Evolutionary conservation across 2,888 invertebrate genomes (phyloP).

Genomic region (Amblyjoppa fuscipennis): DNA sequence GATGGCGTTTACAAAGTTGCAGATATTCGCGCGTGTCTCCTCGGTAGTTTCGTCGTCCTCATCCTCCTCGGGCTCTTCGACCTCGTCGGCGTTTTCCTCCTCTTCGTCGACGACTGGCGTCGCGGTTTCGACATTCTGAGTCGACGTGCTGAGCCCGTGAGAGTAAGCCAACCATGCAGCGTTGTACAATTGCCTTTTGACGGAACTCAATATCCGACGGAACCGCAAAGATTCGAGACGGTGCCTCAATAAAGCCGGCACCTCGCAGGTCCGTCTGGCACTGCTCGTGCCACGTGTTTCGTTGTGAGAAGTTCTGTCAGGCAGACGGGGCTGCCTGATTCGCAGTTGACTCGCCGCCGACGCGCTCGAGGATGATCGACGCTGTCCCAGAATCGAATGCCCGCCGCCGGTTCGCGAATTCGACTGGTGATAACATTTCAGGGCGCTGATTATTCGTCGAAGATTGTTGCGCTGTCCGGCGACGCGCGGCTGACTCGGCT

Average conservation of each 20-base stretch:
- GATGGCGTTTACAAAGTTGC: neutral
- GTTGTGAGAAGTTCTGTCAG: neutral
- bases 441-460: neutral
- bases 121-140: neutral
- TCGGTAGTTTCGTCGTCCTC: conserved; percentile 1
- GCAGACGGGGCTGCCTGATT: neutral
- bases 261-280: conserved; percentile 2
- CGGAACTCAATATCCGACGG: neutral
- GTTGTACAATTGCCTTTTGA: neutral
- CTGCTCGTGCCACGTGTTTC: neutral
- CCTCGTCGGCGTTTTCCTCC: neutral
- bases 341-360: neutral
- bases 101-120: neutral
- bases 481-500: conserved; percentile 77
- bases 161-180: neutral
- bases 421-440: neutral
- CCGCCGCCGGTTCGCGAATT: neutral
- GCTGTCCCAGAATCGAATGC: neutral
- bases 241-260: neutral
- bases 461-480: neutral
- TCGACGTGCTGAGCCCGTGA: neutral
- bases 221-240: neutral
- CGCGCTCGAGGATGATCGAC: conserved; percentile 2
- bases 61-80: conserved; percentile 39
- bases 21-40: neutral